Base-by-base conservation (phyloP, 2,797 vertebrate species). In the Aplochiton taeniatus region DNA sequence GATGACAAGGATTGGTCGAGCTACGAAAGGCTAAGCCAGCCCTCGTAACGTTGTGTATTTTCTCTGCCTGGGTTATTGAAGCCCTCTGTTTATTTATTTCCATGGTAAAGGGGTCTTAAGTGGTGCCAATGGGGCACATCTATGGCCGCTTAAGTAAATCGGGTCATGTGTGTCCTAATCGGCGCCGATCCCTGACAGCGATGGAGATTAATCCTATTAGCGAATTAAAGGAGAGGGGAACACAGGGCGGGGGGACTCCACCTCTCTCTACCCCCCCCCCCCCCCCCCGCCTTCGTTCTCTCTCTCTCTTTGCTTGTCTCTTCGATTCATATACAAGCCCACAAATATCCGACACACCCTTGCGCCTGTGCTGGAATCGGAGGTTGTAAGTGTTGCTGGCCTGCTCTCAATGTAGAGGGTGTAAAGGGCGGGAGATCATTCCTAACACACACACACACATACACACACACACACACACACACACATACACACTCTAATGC, bases 181-280 rank as follows among this genome's bases (percentile, higher is more conserved):
- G 55, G 56, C 55, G 67, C 64, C 63, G 43, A 85, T 88, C 82
- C 83, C 74, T 81, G 74, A 87, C 78, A 85, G 78, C 66, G 66
- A 83, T 77, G 73, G 69, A 80, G 80, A 85, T 81, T 81, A 85
- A 87, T 87, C 88, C 79, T 85, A 81, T 89, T 83, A 88, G 47
- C 75, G 76, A 82, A 76, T 83, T 85, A 80, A 83, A 71, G 61
- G 52, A 70, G 77, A 75, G 56, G 72, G 66, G 18, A 58, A 74
- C 44, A 50, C 58, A 53, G 1, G 41, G 8, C 1, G 20, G 14
- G 8, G 51, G 45, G 49, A 31, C 31, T 31, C 31, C 31, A 31
- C 31, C 31, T 31, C 31, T 31, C 31, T 31, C 45, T 14, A 4
- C 9, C n/a, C 4, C 14, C 0, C 1, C 16, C 11, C n/a, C 14